These are phyloP conservation scores for Drosophila fulvimacula DNA, from an alignment of 2,888 invertebrate genomes.

Conservation along the genomic window DNA sequence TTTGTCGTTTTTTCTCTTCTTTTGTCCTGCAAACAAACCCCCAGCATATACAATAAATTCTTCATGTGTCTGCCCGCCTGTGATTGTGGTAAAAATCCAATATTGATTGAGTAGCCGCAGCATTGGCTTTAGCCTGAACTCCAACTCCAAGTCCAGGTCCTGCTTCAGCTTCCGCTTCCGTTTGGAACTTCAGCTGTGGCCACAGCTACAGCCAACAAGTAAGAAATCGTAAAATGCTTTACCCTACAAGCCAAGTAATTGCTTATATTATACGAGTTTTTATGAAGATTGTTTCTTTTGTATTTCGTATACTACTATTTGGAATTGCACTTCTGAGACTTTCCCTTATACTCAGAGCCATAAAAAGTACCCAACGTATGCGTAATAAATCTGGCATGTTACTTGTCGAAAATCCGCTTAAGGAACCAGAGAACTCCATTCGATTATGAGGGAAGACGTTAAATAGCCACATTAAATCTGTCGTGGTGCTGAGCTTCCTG, in stretches of 20 bases:
- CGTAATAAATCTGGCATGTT: constrained; percentile 37
- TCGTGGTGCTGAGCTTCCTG: background rate
- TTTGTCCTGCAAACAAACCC: constrained; percentile 55
- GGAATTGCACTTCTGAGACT: constrained; percentile 61
- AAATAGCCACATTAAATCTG: background rate
- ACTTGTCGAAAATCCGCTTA: constrained; percentile 6
- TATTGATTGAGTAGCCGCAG: constrained; percentile 75
- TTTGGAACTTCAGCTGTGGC: background rate
- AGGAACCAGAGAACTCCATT: background rate
- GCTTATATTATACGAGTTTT: constrained; percentile 61
- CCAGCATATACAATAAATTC: constrained; percentile 59
- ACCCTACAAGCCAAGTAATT: constrained; percentile 42
- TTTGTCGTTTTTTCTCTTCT: constrained; percentile 18
- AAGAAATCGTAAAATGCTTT: constrained; percentile 58
- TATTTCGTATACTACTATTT: constrained; percentile 28
- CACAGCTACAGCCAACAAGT: constrained; percentile 54
- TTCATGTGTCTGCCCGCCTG: constrained; percentile 39
- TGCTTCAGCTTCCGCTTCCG: constrained; percentile 4
- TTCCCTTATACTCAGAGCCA: constrained; percentile 47
- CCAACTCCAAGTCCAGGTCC: background rate
- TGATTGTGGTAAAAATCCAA: constrained; percentile 60
- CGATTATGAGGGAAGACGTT: background rate
- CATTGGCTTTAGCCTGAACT: constrained; percentile 42
- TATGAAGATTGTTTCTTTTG: constrained; percentile 65
- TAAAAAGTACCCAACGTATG: constrained; percentile 27